Evolutionary conservation across 2,797 vertebrate genomes (phyloP).

Genomic region (Gadopsis bispinosus): DNA sequence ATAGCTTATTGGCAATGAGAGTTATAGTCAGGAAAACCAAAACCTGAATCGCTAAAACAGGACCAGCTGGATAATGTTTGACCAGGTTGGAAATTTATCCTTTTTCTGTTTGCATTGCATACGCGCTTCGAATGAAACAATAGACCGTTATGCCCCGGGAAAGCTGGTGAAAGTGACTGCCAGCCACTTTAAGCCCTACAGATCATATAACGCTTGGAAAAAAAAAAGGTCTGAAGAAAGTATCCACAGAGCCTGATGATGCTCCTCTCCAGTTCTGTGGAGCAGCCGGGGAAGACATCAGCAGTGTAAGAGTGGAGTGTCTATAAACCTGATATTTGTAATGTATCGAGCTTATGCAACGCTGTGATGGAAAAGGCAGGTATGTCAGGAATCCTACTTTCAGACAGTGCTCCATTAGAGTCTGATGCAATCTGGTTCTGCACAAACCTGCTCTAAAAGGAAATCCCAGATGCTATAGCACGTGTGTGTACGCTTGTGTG

Average conservation of each 20-base stretch:
- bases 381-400: slow-evolving; percentile 81
- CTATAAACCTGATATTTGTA: slow-evolving; percentile 79
- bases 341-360: slow-evolving; percentile 72
- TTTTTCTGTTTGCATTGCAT: slow-evolving; percentile 46
- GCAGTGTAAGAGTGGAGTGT: slow-evolving; percentile 66
- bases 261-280: slow-evolving; percentile 49
- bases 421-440: slow-evolving; percentile 72
- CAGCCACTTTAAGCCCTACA: slow-evolving; percentile 46
- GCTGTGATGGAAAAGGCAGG: slow-evolving; percentile 82
- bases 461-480: slow-evolving; percentile 72
- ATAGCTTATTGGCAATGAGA: slow-evolving; percentile 60
- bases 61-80: slow-evolving; percentile 58
- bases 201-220: slow-evolving; percentile 54
- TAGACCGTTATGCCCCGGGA: slow-evolving; percentile 50
- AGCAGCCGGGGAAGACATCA: slow-evolving; percentile 77
- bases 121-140: slow-evolving; percentile 56
- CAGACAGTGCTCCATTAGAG: slow-evolving; percentile 68
- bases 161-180: slow-evolving; percentile 41
- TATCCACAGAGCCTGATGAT: slow-evolving; percentile 47
- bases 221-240: slow-evolving; percentile 36
- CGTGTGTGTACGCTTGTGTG: slow-evolving; percentile 29
- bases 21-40: slow-evolving; percentile 60
- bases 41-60: slow-evolving; percentile 66
- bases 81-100: slow-evolving; percentile 49
- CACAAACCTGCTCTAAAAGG: slow-evolving; percentile 56